phyloP scores from a whole-genome alignment of 2,888 invertebrate species.

The Drosophila macrospina region DNA sequence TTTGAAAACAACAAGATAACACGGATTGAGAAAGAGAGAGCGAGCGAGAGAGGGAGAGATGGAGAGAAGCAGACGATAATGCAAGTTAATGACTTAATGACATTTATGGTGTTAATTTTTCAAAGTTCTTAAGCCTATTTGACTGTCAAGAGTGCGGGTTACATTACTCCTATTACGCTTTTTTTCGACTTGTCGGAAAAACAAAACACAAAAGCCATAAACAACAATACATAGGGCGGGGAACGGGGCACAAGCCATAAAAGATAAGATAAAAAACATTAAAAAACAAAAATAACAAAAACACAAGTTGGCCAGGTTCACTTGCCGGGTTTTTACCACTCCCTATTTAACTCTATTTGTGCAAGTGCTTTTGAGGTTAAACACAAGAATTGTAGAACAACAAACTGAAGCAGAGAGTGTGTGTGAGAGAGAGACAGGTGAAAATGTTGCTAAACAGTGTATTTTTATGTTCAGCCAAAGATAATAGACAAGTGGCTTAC shows the following conservation, averaged over 20 bases:
- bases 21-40: constrained; percentile 3
- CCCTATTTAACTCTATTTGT: constrained; percentile 36
- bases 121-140: constrained; percentile 43
- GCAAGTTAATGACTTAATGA: constrained; percentile 71
- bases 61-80: constrained; percentile 37
- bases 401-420: constrained; percentile 2
- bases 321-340: constrained; percentile 37
- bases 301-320: constrained; percentile 36
- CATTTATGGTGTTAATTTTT: constrained; percentile 62
- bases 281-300: constrained; percentile 1
- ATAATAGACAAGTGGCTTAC: constrained; percentile 25
- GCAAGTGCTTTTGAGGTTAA: constrained; percentile 43
- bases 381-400: constrained; percentile 24
- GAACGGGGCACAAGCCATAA: constrained; percentile 10
- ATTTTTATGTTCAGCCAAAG: constrained; percentile 17
- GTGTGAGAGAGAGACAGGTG: too few species aligned
- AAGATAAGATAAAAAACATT: constrained; percentile 43
- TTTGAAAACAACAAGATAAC: constrained; percentile 52
- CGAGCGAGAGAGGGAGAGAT: not conserved
- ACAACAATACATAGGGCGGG: constrained; percentile 14
- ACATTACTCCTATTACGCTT: constrained; percentile 14
- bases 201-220: constrained; percentile 26
- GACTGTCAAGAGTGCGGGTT: constrained; percentile 16
- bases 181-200: constrained; percentile 29
- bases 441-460: constrained; percentile 35